Conservation (phyloP, 2,888 invertebrate species). For the Tenthredo notha region DNA sequence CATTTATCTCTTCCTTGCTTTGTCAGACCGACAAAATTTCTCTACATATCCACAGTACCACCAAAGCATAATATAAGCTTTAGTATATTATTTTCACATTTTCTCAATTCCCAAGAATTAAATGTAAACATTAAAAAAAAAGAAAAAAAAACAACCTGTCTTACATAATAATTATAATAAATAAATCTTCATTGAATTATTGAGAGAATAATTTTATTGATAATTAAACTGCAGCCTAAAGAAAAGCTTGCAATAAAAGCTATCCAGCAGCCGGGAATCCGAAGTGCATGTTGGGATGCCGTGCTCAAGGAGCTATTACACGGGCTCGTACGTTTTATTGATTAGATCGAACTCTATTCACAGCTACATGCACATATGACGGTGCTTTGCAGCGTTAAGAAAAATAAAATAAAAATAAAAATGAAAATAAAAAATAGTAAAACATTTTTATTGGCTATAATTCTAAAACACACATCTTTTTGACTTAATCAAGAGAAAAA, state of each 20-base stretch:
- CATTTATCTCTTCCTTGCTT: background rate
- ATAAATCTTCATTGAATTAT: background rate
- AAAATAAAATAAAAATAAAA: too few relatives aligned
- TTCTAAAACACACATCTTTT: background rate
- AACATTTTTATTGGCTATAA: background rate
- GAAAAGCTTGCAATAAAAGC: background rate
- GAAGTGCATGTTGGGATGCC: conserved; percentile 42
- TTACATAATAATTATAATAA: background rate
- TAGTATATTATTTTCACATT: background rate
- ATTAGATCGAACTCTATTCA: conserved; percentile 26
- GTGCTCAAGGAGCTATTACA: conserved; percentile 40
- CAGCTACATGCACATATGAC: background rate
- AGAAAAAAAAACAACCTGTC: too few relatives aligned
- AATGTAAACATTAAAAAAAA: background rate
- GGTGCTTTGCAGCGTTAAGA: background rate
- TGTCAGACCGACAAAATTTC: background rate
- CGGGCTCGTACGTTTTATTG: conserved; percentile 26
- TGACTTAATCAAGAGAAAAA: background rate
- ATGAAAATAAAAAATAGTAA: too few relatives aligned
- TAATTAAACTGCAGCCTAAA: background rate
- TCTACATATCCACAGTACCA: background rate
- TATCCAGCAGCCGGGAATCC: conserved; percentile 29
- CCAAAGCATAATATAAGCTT: background rate
- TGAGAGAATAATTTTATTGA: background rate
- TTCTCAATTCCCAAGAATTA: background rate